Conservation (phyloP, 1,140 invertebrate genomes). For the Dysdera silvatica region DNA sequence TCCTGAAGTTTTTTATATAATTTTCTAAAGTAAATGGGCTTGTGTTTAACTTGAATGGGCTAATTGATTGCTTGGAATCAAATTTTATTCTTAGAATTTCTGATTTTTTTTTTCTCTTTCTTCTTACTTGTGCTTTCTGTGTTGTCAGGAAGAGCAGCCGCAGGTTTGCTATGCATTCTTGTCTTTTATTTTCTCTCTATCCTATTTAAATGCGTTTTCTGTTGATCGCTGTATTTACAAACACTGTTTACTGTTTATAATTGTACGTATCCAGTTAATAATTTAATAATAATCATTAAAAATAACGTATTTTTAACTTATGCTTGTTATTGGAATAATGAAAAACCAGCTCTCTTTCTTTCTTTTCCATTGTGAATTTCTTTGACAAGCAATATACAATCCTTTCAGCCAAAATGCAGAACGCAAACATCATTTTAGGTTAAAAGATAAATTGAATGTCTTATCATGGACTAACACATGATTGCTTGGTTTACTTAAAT, state of each 20-base stretch:
- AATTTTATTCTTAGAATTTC: not conserved
- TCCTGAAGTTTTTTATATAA: not conserved
- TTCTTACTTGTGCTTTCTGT: slow-evolving; percentile 12
- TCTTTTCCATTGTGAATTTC: too few species aligned
- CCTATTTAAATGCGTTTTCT: not conserved
- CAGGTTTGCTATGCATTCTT: slow-evolving; percentile 22
- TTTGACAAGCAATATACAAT: too few species aligned
- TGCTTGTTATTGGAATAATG: too few species aligned
- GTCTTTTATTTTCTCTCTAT: slow-evolving; percentile 3
- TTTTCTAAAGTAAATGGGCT: not conserved
- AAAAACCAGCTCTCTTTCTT: too few species aligned
- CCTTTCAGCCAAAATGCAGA: too few species aligned
- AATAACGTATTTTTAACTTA: too few species aligned
- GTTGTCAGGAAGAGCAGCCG: slow-evolving; percentile 25
- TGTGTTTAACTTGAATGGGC: not conserved
- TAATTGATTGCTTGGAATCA: not conserved
- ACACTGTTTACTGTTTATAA: not conserved
- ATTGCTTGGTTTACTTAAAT: too few species aligned
- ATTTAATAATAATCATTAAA: too few species aligned
- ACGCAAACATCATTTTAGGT: too few species aligned
- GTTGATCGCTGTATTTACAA: not conserved
- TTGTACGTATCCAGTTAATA: too few species aligned
- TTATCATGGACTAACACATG: too few species aligned
- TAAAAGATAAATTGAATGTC: too few species aligned
- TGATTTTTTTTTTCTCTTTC: slow-evolving; percentile 2